Percentiles rank a stretch among this genome's conserved stretches.
Conservation (phyloP, 1,140 invertebrate genomes). For the Bilobella aurantiaca region DNA sequence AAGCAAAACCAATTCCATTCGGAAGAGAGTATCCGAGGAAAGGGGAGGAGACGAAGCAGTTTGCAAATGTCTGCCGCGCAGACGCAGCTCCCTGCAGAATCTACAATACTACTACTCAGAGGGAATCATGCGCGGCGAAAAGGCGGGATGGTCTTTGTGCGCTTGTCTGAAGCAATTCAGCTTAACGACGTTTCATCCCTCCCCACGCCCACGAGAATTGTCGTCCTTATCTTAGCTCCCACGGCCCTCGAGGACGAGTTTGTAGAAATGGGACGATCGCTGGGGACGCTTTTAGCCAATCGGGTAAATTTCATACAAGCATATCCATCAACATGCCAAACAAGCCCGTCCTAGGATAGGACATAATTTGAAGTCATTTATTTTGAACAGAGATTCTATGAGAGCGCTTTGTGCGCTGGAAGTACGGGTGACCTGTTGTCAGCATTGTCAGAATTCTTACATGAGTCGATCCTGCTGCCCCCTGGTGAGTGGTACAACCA, state of each 20-base stretch:
- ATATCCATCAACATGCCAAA: too few relatives aligned
- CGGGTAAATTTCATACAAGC: slow-evolving; percentile 50
- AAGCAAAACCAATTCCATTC: slow-evolving; percentile 63
- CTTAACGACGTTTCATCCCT: slow-evolving; percentile 78
- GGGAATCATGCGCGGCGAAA: slow-evolving; percentile 76
- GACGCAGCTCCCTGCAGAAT: slow-evolving; percentile 57
- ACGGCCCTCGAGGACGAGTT: slow-evolving; percentile 68
- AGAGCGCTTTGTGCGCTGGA: slow-evolving; percentile 77
- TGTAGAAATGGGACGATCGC: slow-evolving; percentile 88
- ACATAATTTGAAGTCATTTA: neutral
- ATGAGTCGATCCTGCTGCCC: slow-evolving; percentile 83
- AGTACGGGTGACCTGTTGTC: slow-evolving; percentile 70
- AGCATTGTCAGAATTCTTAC: slow-evolving; percentile 88
- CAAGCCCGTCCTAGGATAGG: neutral
- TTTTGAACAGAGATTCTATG: slow-evolving; percentile 63
- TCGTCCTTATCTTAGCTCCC: slow-evolving; percentile 85
- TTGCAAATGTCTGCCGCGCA: neutral
- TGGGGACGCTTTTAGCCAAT: slow-evolving; percentile 92
- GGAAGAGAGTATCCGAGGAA: slow-evolving; percentile 74
- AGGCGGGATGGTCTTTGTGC: slow-evolving; percentile 82
- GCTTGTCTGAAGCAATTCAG: slow-evolving; percentile 68
- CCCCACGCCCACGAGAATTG: slow-evolving; percentile 76
- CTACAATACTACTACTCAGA: slow-evolving; percentile 73
- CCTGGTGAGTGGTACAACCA: slow-evolving; percentile 59
- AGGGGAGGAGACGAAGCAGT: slow-evolving; percentile 43